Base-by-base conservation (phyloP, 2,888 invertebrate species). In the Micropterix aruncella region DNA sequence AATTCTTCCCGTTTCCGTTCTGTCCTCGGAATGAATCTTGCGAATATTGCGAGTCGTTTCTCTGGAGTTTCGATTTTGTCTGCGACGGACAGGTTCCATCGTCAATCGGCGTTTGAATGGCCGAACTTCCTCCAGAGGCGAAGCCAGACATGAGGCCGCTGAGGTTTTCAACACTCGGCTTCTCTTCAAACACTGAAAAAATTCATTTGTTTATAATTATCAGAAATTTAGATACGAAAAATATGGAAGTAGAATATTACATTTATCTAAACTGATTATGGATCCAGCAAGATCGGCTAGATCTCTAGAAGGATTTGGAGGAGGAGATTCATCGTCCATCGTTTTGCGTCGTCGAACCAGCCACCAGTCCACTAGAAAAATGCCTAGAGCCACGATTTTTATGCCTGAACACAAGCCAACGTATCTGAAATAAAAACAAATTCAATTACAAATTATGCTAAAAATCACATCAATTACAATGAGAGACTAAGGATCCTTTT, bases 331-430 rank as follows among this genome's bases (percentile, higher is more conserved):
- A 36, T 73, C 73, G 54, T 79, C 77, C 44, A 77, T 65, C 49
- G 79, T 74, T 51, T 74, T 75, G 53, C 86, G 79, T 53, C 83
- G 75, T 42, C 84, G 73, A 42, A 93, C 89, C 41, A 92, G 68
- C 82, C 90, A 87, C 89, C 89, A 93, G 60, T 92, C 92, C 19
- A 86, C 76, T 53, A 86, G 65, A 65, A 93, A 93, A 56, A 93
- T 80, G 5, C 83, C 82, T 46, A 90, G 65, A 1, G 92, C 92
- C 38, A 92, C 70, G 45, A 91, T 80, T 66, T 93, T 93, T 44
- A 93, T 86, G 4, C 85, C 85, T 42, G 90, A 86, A 59, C 92
- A 91, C 7, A 92, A 75, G 17, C 93, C 93, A 42, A 91, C 90
- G 59, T 90, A 91, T 61, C 89, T 86, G 54, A n/a, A n/a, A n/a